Conservation (phyloP, 2,797 vertebrate species). For the Mycteria americana region DNA sequence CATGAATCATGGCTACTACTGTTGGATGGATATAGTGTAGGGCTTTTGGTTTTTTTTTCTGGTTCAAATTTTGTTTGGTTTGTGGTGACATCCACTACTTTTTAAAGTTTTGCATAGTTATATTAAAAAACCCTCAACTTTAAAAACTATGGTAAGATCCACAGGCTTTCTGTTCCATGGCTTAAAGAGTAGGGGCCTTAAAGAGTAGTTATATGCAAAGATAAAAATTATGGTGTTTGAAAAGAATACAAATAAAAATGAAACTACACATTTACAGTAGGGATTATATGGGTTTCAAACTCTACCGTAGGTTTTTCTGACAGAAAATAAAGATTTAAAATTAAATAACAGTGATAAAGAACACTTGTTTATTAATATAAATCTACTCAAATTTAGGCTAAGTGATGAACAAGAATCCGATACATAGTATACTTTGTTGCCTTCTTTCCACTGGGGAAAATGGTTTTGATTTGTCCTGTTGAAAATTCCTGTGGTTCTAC, state of each 20-base stretch:
- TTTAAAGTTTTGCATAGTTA: background rate
- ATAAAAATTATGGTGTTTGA: background rate
- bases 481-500: background rate
- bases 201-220: background rate
- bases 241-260: background rate
- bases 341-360: background rate
- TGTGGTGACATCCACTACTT: background rate
- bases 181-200: background rate
- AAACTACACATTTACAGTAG: background rate
- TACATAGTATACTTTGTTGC: background rate
- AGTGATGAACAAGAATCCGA: background rate
- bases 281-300: background rate
- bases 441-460: background rate
- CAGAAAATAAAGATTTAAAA: background rate
- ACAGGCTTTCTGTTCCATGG: background rate
- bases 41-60: background rate
- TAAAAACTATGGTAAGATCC: background rate
- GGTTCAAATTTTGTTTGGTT: background rate
- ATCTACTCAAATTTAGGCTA: background rate
- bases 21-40: background rate
- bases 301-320: background rate
- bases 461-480: background rate
- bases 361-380: background rate
- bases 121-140: background rate
- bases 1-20: background rate